Evolutionary conservation across 2,797 vertebrate genomes (phyloP), one percentile per base, ranked within the genome.

Genomic region (Danio aesculapii): DNA sequence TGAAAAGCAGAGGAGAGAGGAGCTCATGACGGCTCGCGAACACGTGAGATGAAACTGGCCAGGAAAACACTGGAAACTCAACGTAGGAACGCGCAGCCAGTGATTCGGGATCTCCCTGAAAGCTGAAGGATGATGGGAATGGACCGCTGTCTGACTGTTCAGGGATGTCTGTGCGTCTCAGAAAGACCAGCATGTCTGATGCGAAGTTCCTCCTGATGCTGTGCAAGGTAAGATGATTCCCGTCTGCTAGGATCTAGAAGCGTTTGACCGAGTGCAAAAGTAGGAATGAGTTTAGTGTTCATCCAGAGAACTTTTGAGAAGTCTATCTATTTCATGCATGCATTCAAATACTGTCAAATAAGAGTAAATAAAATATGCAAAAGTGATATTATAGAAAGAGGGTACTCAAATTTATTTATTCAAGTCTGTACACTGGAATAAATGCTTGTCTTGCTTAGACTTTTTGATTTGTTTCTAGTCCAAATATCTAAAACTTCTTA

Each of bases 141-240:
- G 82, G 84, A 30, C 30, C n/a, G n/a, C n/a, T 88, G 86, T 87
- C 83, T 84, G 88, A 91, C 90, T 90, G 87, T 88, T 87, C 91
- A 86, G 90, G 91, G 90, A 92, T 90, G 90, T 87, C 85, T 90
- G 88, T 79, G 85, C 83, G 74, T 86, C 83, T 85, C 71, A 52
- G 91, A 88, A 88, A 90, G 90, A 81, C 84, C 95, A 94, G 95
- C 95, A 95, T 95, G 95, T 93, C 93, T 90, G 91, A 91, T 95
- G 95, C 92, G 93, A 95, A 93, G 92, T 91, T 94, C 90, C 92
- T 96, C 97, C 97, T 98, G 97, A 99, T 98, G 96, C 95, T 95
- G 90, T 96, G 94, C 94, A 95, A 95, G 97, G 98, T 99, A 97
- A 93, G 95, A 90, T 43, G 17, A 43, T 47, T 16, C 30, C 71